These are phyloP conservation scores for Xenops minutus DNA, from an alignment of 2,797 vertebrate genomes.

Conservation along the genomic window DNA sequence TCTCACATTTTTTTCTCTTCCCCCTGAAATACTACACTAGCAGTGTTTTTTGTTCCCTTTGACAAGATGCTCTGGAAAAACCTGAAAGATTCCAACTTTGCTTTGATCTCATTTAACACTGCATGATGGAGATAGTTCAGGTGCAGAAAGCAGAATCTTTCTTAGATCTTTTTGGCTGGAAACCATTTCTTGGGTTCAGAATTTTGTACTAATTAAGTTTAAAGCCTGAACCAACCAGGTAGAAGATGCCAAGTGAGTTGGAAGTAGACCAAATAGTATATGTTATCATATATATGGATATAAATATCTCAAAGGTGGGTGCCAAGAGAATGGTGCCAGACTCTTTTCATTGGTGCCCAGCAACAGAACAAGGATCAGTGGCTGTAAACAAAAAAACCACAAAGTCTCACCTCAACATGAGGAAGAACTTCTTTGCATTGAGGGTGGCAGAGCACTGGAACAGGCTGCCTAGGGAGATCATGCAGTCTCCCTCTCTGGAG, in stretches of 20 bases:
- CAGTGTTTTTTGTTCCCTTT: background rate
- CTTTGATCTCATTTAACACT: background rate
- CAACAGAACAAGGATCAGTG: background rate
- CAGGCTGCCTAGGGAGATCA: background rate
- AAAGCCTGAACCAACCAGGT: background rate
- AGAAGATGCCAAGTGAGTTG: background rate
- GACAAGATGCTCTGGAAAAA: background rate
- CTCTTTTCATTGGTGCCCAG: background rate
- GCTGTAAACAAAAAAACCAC: background rate
- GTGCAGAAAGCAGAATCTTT: background rate
- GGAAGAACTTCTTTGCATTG: background rate
- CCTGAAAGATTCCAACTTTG: background rate
- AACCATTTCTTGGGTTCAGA: background rate
- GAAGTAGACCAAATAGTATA: background rate
- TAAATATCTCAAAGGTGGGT: background rate
- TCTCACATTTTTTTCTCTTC: background rate
- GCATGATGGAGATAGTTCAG: background rate
- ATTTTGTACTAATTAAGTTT: background rate
- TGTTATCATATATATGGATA: rapidly evolving
- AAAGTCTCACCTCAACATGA: background rate
- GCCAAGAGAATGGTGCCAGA: background rate
- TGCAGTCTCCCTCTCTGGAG: background rate
- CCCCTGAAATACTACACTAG: background rate
- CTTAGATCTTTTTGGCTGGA: background rate
- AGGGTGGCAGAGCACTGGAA: background rate